Base-by-base conservation (phyloP, 2,797 vertebrate genomes). In the Antrozous pallidus region DNA sequence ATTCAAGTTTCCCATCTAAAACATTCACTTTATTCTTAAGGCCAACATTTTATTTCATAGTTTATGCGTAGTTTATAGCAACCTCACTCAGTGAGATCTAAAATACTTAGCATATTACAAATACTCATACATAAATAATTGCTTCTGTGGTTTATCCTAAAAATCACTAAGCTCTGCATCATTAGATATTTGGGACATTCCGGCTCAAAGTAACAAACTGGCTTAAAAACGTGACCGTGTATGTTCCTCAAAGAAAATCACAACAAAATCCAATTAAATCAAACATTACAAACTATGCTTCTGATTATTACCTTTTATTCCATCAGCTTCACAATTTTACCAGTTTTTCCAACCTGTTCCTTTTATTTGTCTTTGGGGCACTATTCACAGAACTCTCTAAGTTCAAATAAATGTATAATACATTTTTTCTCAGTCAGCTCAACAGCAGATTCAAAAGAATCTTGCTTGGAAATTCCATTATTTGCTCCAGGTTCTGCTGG, bases 371-470 rank as follows among this genome's bases (percentile, higher is more conserved):
- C 69, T 88, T 79, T 16, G 9, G 75, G 28, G 65, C 12, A 85
- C 12, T 61, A 77, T 91, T 69, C 78, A 84, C 8, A 95, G 61
- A 91, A 74, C 28, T 70, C 42, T 45, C 42, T 91, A 5, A 22
- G 40, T 63, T 94, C 70, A 83, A 83, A 67, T 78, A 77, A 91
- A 91, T 49, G 54, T 49, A 65, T 65, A 67, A 47, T 24, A 83
- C 36, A 28, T 31, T 61, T 49, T 22, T 31, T 38, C 63, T 74
- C 49, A 13, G 61, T 82, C 22, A 71, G 40, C 90, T 95, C 79
- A 36, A 42, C 65, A 90, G 22, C 75, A 91, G 51, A 94, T 93
- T 94, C 78, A 92, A 90, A 95, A 67, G 51, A 96, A 73, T 69
- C 38, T 71, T 18, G 7, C 8, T 88, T 93, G 61, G 86, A 92